Base-by-base conservation (phyloP, 1,140 invertebrate genomes). In the Drosophila lacteicornis region DNA sequence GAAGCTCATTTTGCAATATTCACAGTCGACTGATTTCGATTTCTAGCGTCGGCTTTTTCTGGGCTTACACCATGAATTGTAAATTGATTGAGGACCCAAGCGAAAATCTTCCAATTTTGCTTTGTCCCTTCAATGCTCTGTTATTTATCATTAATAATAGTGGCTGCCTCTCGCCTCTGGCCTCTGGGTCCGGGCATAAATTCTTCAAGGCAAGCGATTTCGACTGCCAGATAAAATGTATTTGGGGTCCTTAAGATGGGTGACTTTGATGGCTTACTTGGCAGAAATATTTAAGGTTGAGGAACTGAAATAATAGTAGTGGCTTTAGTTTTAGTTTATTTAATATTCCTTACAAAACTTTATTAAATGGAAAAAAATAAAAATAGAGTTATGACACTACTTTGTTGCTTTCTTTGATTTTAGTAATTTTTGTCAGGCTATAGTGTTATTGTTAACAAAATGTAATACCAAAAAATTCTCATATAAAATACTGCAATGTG, bases 1-100 rank as follows among this genome's bases (percentile, higher is more conserved):
- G 87, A 91, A 91, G 83, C 87, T 91, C 87, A 91, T 91, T 91
- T 91, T 81, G 81, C 81, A 90, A 88, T 88, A 90, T 88, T 88
- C 84, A 88, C 84, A 90, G 85, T 79, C 80, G 84, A 84, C 85
- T 88, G 84, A 87, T 79, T 87, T 83, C 84, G 79, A 79, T 79
- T 79, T 78, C 74, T 78, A 78, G 74, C 73, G 82, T 68, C 81
- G 75, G 83, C 75, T 90, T 85, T 79, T 85, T 90, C 70, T 66
- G 17, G 57, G 69, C 69, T 56, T 40, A 63, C 80, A 55, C 77
- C 77, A 80, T 80, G 81, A 90, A 88, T 90, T 82, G 79, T 91
- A 90, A 90, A 90, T 90, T 85, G 85, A 90, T 90, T 88, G 85
- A 79, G 69, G 45, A 56, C 58, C 75, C 50, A 53, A 77, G 58